These are phyloP conservation scores for Morinoia aosen DNA, from an alignment of 2,888 invertebrate genomes.

Conservation along the genomic window DNA sequence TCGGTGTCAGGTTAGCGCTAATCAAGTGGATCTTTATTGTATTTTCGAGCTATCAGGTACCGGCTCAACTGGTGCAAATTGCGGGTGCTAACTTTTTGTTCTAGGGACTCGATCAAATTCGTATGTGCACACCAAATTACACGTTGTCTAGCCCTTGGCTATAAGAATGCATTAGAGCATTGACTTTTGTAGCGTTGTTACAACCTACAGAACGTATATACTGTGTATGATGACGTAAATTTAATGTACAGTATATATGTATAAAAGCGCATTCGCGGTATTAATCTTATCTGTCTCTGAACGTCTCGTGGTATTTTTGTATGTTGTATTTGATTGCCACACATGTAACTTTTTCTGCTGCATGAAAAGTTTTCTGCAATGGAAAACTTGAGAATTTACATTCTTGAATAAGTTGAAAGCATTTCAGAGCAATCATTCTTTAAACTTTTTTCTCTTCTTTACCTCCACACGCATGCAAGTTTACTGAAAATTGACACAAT, in stretches of 20 bases:
- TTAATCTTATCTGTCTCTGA: not conserved
- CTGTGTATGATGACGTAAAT: not conserved
- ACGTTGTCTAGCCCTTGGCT: not conserved
- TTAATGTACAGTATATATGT: not conserved
- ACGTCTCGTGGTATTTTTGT: too few species aligned
- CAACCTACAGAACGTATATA: not conserved
- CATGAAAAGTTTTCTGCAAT: not conserved
- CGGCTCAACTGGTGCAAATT: constrained; percentile 32
- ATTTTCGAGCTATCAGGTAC: constrained; percentile 16
- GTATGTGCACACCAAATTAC: not conserved
- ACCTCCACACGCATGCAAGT: not conserved
- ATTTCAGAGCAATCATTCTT: not conserved
- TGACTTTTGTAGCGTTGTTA: not conserved
- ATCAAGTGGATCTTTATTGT: constrained; percentile 33
- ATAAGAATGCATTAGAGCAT: constrained; percentile 12
- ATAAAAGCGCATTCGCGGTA: too few species aligned
- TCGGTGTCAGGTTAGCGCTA: constrained; percentile 30
- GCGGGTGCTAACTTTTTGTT: constrained; percentile 18
- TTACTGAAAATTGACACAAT: not conserved
- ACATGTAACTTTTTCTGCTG: not conserved
- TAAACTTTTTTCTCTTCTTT: not conserved
- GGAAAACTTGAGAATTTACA: not conserved
- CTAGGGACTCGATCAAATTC: not conserved
- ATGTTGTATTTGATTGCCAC: not conserved
- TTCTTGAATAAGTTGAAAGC: not conserved